Base-by-base conservation (phyloP, 1,140 invertebrate species). In the Magallana gigas region DNA sequence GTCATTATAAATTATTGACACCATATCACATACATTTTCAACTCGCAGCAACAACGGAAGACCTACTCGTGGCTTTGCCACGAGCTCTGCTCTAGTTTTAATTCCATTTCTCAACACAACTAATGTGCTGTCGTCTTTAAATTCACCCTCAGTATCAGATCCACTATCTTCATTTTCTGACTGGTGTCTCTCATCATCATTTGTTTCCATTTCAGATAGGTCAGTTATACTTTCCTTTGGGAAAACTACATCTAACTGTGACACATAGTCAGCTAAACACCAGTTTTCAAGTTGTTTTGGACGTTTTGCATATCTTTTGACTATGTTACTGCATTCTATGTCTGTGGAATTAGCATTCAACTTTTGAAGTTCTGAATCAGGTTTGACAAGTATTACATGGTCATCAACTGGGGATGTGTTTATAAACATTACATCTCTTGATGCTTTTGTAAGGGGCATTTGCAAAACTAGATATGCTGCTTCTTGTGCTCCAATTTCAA, bases 351-450 rank as follows among this genome's bases (percentile, higher is more conserved):
- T 18, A 16, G 58, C 23, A 87, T 23, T 58, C 62, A 48, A 48
- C 36, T 48, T 23, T 57, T 83, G 29, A 4, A 87, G n/a, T 57
- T 57, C 29, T 57, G 58, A 18, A 57, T 83, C n/a, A 18, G 36
- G 29, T 57, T 87, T 87, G 8, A 87, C 12, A 11, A 87, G 23
- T 18, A 83, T 76, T 48, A 68, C 56, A 12, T 82, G 56, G 29
- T 83, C 36, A 48, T 87, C 82, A n/a, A 68, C 85, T 4, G 85
- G 85, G 62, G 68, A 68, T 8, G 88, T 91, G 76, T 91, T 91
- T 16, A 91, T 85, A 71, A 91, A 91, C 12, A 88, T 58, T 64
- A 88, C 80, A 23, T 84, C 58, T 88, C 88, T 86, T 8, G 80
- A 85, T 60, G 86, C 23, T 23, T 76, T 59, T 18, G 71, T 87